phyloP scores from a whole-genome alignment of 2,113 vertebrate genomes.

The Serranochromis macrocephalus region DNA sequence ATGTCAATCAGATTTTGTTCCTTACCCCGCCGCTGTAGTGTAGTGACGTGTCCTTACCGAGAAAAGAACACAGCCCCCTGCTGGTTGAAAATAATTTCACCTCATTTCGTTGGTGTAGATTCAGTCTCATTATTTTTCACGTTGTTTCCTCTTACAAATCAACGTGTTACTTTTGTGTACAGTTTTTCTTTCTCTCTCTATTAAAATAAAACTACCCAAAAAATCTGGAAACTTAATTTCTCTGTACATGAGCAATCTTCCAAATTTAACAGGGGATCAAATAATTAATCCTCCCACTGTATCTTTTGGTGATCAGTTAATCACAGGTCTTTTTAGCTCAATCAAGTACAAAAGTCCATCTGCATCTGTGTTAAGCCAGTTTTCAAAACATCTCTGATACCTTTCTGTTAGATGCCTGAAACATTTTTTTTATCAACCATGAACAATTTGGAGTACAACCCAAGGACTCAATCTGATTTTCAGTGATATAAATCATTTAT shows the following conservation, averaged over 20 bases:
- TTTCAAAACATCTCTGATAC: neutral
- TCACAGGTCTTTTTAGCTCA: fast-evolving
- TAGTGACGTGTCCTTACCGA: conserved; percentile 75
- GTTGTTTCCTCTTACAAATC: neutral
- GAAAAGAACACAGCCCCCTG: neutral
- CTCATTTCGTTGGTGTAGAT: neutral
- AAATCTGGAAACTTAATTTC: neutral
- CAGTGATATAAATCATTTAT: neutral
- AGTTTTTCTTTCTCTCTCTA: neutral
- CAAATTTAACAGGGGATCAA: neutral
- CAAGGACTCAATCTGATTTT: neutral
- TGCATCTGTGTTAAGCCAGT: neutral
- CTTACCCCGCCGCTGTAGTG: conserved; percentile 19
- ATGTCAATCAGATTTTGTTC: conserved; percentile 23
- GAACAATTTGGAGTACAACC: neutral
- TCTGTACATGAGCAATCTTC: neutral
- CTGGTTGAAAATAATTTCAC: neutral
- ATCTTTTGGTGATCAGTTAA: neutral
- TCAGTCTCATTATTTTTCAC: neutral
- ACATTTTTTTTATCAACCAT: neutral
- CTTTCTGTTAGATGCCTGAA: neutral
- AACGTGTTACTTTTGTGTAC: neutral
- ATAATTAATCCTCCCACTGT: neutral
- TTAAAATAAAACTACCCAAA: neutral
- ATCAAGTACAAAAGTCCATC: neutral